Evolutionary conservation across 2,888 invertebrate species (phyloP).

Genomic region (Blastobasis lacticolella): DNA sequence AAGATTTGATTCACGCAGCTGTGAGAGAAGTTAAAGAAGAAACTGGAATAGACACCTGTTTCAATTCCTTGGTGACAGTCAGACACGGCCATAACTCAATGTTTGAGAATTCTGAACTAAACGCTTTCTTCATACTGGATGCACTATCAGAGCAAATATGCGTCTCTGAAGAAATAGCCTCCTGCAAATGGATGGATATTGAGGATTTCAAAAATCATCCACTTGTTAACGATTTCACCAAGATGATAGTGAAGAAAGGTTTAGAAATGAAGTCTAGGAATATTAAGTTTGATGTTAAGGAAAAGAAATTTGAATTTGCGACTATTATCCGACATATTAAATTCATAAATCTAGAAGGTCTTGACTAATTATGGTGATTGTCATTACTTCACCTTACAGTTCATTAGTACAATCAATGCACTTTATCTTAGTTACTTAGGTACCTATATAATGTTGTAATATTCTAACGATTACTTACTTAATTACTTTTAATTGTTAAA

Average conservation of each 20-base stretch:
- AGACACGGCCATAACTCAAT: slow-evolving; percentile 85
- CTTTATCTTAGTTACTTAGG: too few relatives aligned
- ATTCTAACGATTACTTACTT: too few relatives aligned
- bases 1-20: slow-evolving; percentile 86
- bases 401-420: too few relatives aligned
- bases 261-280: slow-evolving; percentile 76
- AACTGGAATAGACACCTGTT: slow-evolving; percentile 85
- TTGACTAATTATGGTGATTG: too few relatives aligned
- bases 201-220: slow-evolving; percentile 81
- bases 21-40: slow-evolving; percentile 92
- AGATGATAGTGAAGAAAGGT: slow-evolving; percentile 77
- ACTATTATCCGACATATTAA: slow-evolving; percentile 27
- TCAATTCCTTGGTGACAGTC: slow-evolving; percentile 82
- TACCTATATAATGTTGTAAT: too few relatives aligned
- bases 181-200: slow-evolving; percentile 87
- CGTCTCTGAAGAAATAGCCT: slow-evolving; percentile 83
- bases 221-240: slow-evolving; percentile 82
- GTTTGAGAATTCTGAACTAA: slow-evolving; percentile 90
- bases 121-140: slow-evolving; percentile 82
- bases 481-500: too few relatives aligned
- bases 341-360: background rate
- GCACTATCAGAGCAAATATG: slow-evolving; percentile 77
- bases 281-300: slow-evolving; percentile 74
- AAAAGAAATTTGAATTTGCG: slow-evolving; percentile 59
- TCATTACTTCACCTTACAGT: too few relatives aligned